Conservation (phyloP, 2,888 invertebrate species). For the Apamea anceps region DNA sequence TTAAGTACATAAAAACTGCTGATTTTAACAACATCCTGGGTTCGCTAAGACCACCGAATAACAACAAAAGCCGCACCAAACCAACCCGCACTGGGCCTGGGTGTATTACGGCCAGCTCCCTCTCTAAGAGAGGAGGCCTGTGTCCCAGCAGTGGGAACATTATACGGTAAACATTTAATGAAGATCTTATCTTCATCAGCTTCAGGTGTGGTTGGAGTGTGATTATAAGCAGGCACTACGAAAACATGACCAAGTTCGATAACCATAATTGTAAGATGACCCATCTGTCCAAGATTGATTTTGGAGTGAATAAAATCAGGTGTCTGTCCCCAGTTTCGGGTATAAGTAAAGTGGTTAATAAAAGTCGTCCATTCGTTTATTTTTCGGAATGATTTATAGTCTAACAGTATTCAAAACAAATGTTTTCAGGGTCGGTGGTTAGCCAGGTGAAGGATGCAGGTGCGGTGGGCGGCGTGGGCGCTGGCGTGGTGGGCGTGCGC, state of each 20-base stretch:
- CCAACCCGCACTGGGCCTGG: too few relatives aligned
- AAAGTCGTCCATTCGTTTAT: neutral
- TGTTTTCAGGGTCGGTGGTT: conserved; percentile 65
- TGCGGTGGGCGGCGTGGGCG: conserved; percentile 82
- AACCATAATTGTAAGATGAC: neutral
- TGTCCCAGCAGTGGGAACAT: too few relatives aligned
- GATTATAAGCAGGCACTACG: neutral
- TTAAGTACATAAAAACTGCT: too few relatives aligned
- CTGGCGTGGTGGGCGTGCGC: conserved; percentile 86
- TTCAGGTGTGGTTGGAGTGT: neutral
- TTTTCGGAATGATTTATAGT: neutral
- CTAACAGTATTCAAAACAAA: neutral
- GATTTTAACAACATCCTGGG: too few relatives aligned
- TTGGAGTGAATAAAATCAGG: neutral
- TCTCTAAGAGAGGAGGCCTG: too few relatives aligned
- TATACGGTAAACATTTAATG: too few relatives aligned
- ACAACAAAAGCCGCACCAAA: too few relatives aligned
- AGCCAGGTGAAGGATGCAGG: conserved; percentile 78
- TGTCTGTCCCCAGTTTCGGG: neutral
- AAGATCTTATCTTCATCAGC: too few relatives aligned
- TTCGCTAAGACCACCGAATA: too few relatives aligned
- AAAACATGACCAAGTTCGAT: neutral
- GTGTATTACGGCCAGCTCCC: too few relatives aligned
- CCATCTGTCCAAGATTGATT: neutral
- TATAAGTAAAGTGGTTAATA: neutral